phyloP scores from a whole-genome alignment of 1,140 invertebrate species.

The Caenorhabditis briggsae region DNA sequence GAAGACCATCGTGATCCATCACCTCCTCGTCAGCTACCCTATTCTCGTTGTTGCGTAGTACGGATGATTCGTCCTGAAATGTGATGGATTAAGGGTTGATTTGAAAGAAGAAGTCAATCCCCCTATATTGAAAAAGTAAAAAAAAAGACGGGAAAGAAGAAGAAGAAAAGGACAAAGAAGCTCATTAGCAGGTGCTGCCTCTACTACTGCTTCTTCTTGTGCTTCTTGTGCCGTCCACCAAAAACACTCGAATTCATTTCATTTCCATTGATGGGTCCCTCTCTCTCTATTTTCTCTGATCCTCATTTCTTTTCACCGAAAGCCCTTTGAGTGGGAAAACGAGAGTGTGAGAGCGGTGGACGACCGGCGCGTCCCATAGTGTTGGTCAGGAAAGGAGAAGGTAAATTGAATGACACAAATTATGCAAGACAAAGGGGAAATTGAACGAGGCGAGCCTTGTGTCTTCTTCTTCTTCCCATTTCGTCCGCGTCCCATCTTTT shows the following conservation, averaged over 20 bases:
- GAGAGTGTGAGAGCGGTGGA: constrained; percentile 36
- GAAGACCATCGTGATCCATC: constrained; percentile 37
- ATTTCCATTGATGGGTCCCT: constrained; percentile 54
- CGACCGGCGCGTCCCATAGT: background rate
- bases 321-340: background rate
- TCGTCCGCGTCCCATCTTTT: background rate
- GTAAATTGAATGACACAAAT: constrained; percentile 56
- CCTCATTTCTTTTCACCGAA: background rate
- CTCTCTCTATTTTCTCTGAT: background rate
- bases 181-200: constrained; percentile 52
- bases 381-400: constrained; percentile 39
- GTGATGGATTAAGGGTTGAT: background rate
- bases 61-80: constrained; percentile 15
- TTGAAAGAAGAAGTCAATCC: background rate
- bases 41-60: constrained; percentile 3
- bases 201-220: background rate
- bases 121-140: background rate
- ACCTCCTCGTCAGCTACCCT: constrained; percentile 24
- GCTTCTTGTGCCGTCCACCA: constrained; percentile 14
- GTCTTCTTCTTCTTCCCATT: constrained; percentile 1
- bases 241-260: constrained; percentile 56
- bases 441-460: constrained; percentile 9
- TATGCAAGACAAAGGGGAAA: constrained; percentile 53
- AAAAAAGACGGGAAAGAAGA: background rate
- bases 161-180: constrained; percentile 48